Evolutionary conservation across 2,113 vertebrate genomes (phyloP).

Genomic region (Calyptomena viridis): DNA sequence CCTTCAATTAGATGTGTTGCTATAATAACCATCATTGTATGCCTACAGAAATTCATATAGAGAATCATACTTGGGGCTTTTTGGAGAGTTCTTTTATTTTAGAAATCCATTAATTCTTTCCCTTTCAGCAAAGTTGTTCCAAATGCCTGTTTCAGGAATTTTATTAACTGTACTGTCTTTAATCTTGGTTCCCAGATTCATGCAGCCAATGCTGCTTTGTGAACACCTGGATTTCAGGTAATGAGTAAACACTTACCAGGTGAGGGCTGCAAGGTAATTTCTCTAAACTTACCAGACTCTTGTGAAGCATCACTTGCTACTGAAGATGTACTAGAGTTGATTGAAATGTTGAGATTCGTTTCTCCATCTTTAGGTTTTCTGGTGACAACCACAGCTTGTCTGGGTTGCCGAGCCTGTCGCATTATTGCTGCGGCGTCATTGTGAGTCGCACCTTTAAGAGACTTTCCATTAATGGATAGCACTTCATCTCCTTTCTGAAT

Average conservation of each 20-base stretch:
- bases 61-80: neutral
- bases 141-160: neutral
- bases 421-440: conserved; percentile 80
- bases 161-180: neutral
- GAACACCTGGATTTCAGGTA: neutral
- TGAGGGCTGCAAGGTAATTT: neutral
- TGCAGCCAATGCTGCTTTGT: neutral
- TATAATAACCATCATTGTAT: neutral
- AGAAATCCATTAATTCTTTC: neutral
- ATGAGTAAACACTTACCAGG: neutral
- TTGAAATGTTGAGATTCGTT: neutral
- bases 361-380: conserved; percentile 69
- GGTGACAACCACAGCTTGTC: conserved; percentile 88
- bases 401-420: conserved; percentile 82
- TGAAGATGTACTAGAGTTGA: conserved; percentile 15
- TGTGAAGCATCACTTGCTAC: conserved; percentile 27
- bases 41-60: neutral
- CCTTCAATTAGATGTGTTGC: neutral
- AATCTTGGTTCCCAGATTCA: neutral
- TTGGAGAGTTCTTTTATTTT: neutral
- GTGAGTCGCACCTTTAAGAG: conserved; percentile 83
- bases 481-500: conserved; percentile 92
- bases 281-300: conserved; percentile 8
- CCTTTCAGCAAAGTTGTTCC: neutral
- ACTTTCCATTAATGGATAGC: conserved; percentile 93